phyloP scores from a whole-genome alignment of 2,888 invertebrate species.

The Leucania comma region DNA sequence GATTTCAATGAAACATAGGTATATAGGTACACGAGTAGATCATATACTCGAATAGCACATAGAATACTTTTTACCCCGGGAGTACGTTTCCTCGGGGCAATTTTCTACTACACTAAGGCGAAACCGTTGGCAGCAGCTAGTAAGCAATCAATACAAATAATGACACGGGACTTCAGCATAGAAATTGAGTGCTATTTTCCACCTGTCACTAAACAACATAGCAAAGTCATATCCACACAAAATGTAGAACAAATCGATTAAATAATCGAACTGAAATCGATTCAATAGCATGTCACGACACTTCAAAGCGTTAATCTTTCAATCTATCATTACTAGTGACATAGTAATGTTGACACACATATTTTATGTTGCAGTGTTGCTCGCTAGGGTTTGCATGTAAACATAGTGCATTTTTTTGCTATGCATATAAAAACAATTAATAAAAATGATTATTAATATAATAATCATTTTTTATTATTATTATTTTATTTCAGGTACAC shows the following conservation, averaged over 20 bases:
- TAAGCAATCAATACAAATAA: background rate
- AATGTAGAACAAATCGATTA: slow-evolving; percentile 47
- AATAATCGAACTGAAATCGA: slow-evolving; percentile 41
- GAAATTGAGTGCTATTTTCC: slow-evolving; percentile 5
- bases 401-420: no score
- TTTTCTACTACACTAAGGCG: no score
- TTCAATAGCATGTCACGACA: slow-evolving; percentile 32
- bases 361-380: slow-evolving; percentile 19
- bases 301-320: slow-evolving; percentile 49
- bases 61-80: no score
- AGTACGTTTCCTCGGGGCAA: no score
- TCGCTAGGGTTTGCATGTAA: slow-evolving; percentile 32
- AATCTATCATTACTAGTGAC: slow-evolving; percentile 54
- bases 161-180: background rate
- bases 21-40: no score
- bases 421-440: no score
- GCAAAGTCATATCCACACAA: slow-evolving; percentile 16
- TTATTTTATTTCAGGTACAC: no score
- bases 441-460: no score
- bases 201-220: slow-evolving; percentile 33
- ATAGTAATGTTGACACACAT: slow-evolving; percentile 44
- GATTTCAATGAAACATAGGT: no score
- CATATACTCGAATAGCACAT: no score
- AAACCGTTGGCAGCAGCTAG: no score
- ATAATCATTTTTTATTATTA: no score